Evolutionary conservation across 2,797 vertebrate genomes (phyloP).

Genomic region (Rhinichthys osculus): DNA sequence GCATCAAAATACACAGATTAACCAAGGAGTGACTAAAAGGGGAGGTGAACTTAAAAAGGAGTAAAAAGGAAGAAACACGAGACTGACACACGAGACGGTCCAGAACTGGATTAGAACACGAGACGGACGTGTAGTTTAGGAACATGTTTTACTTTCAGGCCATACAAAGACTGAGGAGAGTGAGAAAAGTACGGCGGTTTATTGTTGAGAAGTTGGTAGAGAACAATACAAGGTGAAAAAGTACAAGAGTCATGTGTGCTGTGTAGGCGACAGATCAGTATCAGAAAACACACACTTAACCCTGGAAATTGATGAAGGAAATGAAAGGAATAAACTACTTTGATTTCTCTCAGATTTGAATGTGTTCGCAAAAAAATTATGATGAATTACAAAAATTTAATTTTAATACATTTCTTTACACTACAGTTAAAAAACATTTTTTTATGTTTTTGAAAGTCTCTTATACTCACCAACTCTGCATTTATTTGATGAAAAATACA

Average conservation of each 20-base stretch:
- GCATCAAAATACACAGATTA: conserved; percentile 49
- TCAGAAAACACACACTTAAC: conserved; percentile 24
- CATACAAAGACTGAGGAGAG: conserved; percentile 41
- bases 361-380: neutral
- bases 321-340: conserved; percentile 3
- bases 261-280: conserved; percentile 46
- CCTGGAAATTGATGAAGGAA: conserved; percentile 6
- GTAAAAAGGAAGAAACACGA: conserved; percentile 39
- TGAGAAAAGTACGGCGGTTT: conserved; percentile 27
- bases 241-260: conserved; percentile 47
- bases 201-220: conserved; percentile 32
- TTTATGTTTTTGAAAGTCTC: neutral
- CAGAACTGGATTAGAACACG: conserved; percentile 58
- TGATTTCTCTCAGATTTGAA: neutral
- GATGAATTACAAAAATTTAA: neutral
- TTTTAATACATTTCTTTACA: neutral
- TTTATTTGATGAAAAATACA: neutral
- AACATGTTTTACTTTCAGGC: conserved; percentile 59
- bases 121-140: conserved; percentile 55
- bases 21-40: conserved; percentile 50
- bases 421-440: neutral
- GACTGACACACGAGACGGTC: conserved; percentile 50
- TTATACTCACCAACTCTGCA: neutral
- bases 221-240: conserved; percentile 55
- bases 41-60: conserved; percentile 49